Evolutionary conservation across 2,797 vertebrate genomes (phyloP), one percentile per base, ranked within the genome.

Genomic region (Onychomys torridus): DNA sequence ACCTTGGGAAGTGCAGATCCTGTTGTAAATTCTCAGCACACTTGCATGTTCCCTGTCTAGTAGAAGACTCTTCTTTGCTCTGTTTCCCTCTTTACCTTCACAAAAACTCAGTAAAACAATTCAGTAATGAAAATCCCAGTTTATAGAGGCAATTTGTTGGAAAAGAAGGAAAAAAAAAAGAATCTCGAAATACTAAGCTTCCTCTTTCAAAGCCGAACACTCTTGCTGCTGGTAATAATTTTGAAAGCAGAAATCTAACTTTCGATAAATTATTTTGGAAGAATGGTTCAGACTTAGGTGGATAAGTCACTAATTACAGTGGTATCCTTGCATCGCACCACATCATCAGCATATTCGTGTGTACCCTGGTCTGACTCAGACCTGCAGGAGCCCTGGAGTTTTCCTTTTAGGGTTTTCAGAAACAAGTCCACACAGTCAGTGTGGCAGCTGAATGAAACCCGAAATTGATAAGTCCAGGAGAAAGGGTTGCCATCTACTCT

Each of bases 341-440:
- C 49, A 91, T 93, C 85, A 88, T 94, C 32, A 79, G 89, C 97
- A 93, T 97, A 91, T 97, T 86, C 88, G 88, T 95, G 93, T 93
- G 84, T 46, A 40, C 89, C 89, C 77, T 34, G 57, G 67, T 94
- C 37, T 81, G 87, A 73, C 89, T 95, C 92, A 91, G 96, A 93
- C 88, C 94, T 89, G 83, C 82, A 34, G 92, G 69, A 96, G 90
- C 90, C 90, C 2, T 46, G 88, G 78, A 65, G 55, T 79, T 65
- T 92, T 83, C 88, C 90, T 63, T 37, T 40, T 84, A 89, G 69
- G 88, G 29, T 32, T n/a, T 59, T 83, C 92, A 82, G 59, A 92
- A 83, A 5, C 55, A 23, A 55, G 43, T 4, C 17, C 34, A 55
- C 34, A 34, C 21, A 14, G 84, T 49, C 43, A 16, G 37, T 59